These are phyloP conservation scores for Cepaea nemoralis DNA, from an alignment of 1,140 invertebrate species.

Conservation along the genomic window DNA sequence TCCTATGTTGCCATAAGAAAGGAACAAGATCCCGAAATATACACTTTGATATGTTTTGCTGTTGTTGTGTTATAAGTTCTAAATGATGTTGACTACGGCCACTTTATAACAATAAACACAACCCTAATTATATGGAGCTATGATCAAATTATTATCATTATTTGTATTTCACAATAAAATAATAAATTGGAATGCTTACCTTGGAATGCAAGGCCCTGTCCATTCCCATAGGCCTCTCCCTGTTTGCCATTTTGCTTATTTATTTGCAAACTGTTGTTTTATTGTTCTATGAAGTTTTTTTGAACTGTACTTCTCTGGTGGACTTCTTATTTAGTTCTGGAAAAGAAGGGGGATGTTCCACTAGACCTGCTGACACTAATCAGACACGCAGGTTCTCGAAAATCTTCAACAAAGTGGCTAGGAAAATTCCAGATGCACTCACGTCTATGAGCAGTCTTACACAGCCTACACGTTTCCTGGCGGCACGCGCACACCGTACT, in stretches of 20 bases:
- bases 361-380: not conserved
- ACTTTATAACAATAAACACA: too few species aligned
- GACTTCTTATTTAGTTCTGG: not conserved
- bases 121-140: too few species aligned
- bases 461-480: not conserved
- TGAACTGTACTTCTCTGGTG: not conserved
- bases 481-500: not conserved
- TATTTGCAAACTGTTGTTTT: not conserved
- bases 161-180: too few species aligned
- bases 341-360: not conserved
- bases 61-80: too few species aligned
- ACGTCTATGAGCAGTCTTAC: not conserved
- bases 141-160: too few species aligned
- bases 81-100: too few species aligned
- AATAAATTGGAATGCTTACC: too few species aligned
- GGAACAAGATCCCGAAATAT: too few species aligned
- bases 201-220: constrained; percentile 54
- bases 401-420: not conserved
- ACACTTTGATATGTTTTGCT: too few species aligned
- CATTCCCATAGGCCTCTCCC: constrained; percentile 55
- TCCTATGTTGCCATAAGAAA: too few species aligned
- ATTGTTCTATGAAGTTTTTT: not conserved
- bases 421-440: not conserved
- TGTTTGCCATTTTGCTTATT: constrained; percentile 49
- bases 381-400: not conserved